Evolutionary conservation across 1,140 invertebrate genomes (phyloP), one percentile per base, ranked within the genome.

Genomic region (Mycetomoellerius zeteki): DNA sequence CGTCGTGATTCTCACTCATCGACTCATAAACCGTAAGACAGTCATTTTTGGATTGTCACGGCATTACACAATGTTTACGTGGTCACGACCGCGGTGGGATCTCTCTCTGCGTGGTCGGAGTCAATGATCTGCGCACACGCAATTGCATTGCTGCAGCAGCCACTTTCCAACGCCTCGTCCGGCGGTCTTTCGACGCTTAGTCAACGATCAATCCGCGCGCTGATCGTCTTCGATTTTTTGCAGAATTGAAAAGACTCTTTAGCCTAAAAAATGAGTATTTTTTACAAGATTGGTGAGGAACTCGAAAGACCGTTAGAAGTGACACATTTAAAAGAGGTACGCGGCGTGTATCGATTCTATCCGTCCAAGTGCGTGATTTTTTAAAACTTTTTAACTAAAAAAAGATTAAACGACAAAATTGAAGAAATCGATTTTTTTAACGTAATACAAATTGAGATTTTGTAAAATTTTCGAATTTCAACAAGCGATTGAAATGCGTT

Each of bases 51-150:
- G 47, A 30, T 58, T 37, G 56, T 81, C 30, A 56, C n/a, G 27
- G 27, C 24, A 47, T 89, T 90, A 71, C 80, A 86, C 71, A 89
- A 88, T 89, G 72, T 91, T 89, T 89, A 91, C 67, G 72, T 89
- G 73, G 88, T 87, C 73, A 80, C 72, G 84, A 86, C 86, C 85
- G 64, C 56, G 43, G 24, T 27, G 47, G 43, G 86, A 85, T 88
- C 64, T 37, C 64, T 37, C 30, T 75, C 85, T 90, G 89, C 88
- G 88, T 87, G 86, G 81, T 91, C 73, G 90, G 92, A 94, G 94
- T 94, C 93, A 94, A 94, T 94, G 93, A 94, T 94, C 93, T 93
- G 92, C 88, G 88, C 85, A 84, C 86, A 88, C 88, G 86, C 89
- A 84, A 86, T 86, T 85, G 86, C 89, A 87, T 87, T 54, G 89